A percentile compares a stretch with the other conserved stretches of the same genome.
These are phyloP conservation scores for Sacculina carcini DNA, from an alignment of 2,888 invertebrate species.

Conservation along the genomic window DNA sequence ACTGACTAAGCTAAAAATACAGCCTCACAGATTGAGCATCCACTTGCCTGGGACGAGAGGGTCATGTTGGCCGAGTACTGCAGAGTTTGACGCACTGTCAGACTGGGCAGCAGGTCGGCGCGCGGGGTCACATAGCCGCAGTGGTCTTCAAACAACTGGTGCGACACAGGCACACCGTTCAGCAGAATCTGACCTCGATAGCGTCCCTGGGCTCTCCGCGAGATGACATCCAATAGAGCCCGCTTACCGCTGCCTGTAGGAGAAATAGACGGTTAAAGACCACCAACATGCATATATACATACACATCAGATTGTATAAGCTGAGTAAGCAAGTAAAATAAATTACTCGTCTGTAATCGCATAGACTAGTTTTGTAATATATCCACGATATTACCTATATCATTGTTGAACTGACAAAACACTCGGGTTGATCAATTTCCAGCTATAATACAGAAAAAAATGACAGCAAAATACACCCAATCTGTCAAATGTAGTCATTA, in stretches of 20 bases:
- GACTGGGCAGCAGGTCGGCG: conserved; percentile 50
- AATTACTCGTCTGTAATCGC: no score
- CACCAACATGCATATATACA: no score
- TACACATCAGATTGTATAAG: no score
- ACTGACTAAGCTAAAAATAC: no score
- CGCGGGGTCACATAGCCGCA: conserved; percentile 72
- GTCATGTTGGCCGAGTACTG: conserved; percentile 38
- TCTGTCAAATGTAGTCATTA: no score
- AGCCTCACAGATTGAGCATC: neutral
- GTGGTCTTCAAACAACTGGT: conserved; percentile 48
- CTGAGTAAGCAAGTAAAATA: no score
- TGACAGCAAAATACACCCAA: no score
- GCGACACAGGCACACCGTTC: conserved; percentile 57
- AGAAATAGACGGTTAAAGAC: neutral
- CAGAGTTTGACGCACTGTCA: conserved; percentile 65
- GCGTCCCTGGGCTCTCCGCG: conserved; percentile 37
- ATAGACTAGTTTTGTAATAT: no score
- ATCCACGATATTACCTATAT: no score
- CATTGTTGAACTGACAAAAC: no score
- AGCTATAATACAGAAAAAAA: no score
- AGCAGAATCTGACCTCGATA: conserved; percentile 67
- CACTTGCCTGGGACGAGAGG: conserved; percentile 31
- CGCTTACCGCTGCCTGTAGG: conserved; percentile 70
- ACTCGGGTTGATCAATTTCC: no score
- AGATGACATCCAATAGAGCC: conserved; percentile 70